Conservation (phyloP, 2,888 invertebrate genomes). For the Clunio marinus region DNA sequence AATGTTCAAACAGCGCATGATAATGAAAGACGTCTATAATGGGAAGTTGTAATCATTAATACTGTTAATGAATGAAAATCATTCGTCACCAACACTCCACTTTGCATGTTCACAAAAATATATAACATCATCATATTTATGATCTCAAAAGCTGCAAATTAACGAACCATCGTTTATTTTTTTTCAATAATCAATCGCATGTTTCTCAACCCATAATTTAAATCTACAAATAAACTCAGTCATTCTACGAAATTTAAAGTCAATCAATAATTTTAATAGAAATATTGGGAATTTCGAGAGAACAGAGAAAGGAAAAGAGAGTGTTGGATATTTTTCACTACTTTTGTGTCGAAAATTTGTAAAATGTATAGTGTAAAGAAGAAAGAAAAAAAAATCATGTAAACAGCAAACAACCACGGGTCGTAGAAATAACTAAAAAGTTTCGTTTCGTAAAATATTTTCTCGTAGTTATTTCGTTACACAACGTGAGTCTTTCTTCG, state of each 20-base stretch:
- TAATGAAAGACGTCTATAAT: no score
- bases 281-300: no score
- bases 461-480: conserved; percentile 25
- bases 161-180: neutral
- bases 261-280: neutral
- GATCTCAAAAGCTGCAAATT: neutral
- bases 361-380: no score
- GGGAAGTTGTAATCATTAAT: no score
- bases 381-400: neutral
- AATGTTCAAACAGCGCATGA: neutral
- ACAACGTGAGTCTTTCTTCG: neutral
- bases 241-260: neutral
- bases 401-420: neutral
- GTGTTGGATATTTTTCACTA: neutral
- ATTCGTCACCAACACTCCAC: no score
- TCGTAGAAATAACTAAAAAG: neutral
- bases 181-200: neutral
- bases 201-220: neutral
- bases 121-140: neutral
- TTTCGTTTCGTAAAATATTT: conserved; percentile 13
- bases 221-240: neutral
- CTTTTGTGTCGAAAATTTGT: neutral
- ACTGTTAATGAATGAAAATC: no score
- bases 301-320: no score
- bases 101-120: no score